Evolutionary conservation across 2,797 vertebrate genomes (phyloP), one percentile per base, ranked within the genome.

Genomic region (Adelosebastes latens): DNA sequence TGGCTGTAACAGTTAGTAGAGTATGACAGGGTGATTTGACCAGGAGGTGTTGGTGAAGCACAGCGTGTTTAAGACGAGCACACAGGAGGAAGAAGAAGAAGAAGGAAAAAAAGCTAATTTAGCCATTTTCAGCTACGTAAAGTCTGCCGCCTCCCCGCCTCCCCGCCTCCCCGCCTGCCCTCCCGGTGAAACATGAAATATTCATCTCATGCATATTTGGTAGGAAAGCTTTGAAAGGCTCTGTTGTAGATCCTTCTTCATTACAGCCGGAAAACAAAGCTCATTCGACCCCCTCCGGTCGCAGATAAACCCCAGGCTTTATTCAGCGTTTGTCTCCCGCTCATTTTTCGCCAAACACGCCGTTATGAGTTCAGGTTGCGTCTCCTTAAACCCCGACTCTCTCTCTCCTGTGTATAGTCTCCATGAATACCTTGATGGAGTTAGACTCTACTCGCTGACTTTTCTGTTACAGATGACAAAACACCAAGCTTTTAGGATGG

Each of bases 121-220:
- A 75, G 49, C 62, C 59, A 49, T 72, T 64, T 8, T 8, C 36
- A 22, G 75, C 36, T 4, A 24, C 42, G 60, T 53, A 59, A 83
- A 81, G 60, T 69, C 65, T 31, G 13, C 60, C 2, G 22, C 7
- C 59, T 49, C 72, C 25, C 59, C 8, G 53, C 52, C 9, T 12
- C 2, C 29, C 59, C 2, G n/a, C 8, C 58, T 46, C 62, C 24
- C 59, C 9, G 55, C 42, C 10, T 13, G 34, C n/a, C 77, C 31
- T 52, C 79, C 82, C 49, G 60, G 27, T 46, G 77, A 18, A 72
- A 82, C 70, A 90, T 90, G 80, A 92, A 88, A 91, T 89, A 92
- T 91, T 93, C 81, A 92, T 91, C 78, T 84, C 86, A 86, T 63
- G 85, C 83, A 86, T 89, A 88, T 85, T 84, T 85, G 8, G 77